These are phyloP conservation scores for Miichthys miiuy DNA, from an alignment of 2,797 vertebrate genomes.

Conservation along the genomic window DNA sequence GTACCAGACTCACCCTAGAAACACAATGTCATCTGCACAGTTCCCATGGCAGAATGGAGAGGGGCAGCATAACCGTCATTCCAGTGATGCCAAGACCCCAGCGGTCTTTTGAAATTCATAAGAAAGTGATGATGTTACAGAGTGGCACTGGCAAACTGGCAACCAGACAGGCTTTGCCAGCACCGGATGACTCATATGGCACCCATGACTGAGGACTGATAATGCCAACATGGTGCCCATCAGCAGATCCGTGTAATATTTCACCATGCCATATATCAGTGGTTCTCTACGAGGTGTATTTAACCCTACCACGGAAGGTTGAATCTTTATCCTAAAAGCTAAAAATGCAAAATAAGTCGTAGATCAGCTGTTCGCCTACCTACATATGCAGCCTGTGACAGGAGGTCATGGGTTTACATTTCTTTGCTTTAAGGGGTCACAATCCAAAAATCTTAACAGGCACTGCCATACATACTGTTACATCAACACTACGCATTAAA, in stretches of 20 bases:
- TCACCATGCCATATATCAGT: slow-evolving; percentile 55
- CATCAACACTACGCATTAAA: slow-evolving; percentile 28
- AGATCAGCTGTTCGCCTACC: neutral
- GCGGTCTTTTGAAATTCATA: slow-evolving; percentile 34
- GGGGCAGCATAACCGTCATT: slow-evolving; percentile 55
- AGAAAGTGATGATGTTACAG: slow-evolving; percentile 33
- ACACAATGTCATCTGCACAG: slow-evolving; percentile 63
- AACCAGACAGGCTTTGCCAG: slow-evolving; percentile 25
- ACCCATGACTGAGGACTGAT: slow-evolving; percentile 38
- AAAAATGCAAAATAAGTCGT: neutral
- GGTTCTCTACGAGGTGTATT: slow-evolving; percentile 29
- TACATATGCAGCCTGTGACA: slow-evolving; percentile 1
- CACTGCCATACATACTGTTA: slow-evolving; percentile 26
- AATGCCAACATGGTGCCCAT: slow-evolving; percentile 49
- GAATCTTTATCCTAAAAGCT: no score
- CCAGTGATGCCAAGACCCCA: slow-evolving; percentile 69
- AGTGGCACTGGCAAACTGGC: slow-evolving; percentile 20
- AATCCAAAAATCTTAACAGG: slow-evolving; percentile 17
- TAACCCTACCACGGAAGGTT: slow-evolving; percentile 5
- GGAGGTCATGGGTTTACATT: neutral
- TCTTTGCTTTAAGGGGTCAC: slow-evolving; percentile 23
- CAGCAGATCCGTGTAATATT: slow-evolving; percentile 56
- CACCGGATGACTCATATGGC: slow-evolving; percentile 34
- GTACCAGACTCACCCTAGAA: slow-evolving; percentile 71
- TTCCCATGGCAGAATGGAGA: slow-evolving; percentile 67